Base-by-base conservation (phyloP, 2,888 invertebrate genomes). In the Helicoverpa assulta region DNA sequence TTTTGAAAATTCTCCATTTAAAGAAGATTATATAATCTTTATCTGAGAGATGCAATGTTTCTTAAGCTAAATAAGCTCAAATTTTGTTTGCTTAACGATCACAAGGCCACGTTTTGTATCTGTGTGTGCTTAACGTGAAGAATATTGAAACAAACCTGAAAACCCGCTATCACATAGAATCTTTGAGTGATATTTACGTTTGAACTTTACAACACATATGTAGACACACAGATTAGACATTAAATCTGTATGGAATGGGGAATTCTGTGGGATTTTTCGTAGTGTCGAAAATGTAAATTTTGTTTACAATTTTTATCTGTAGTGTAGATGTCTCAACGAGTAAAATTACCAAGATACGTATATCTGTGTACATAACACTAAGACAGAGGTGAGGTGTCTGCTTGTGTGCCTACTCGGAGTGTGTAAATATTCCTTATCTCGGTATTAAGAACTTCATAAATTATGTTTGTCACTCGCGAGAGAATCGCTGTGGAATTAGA, bases 381-480 rank as follows among this genome's bases (percentile, higher is more conserved):
- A 94, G 94, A 93, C 94, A 92, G 90, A 93, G 93, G 87, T 90
- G 92, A 92, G 91, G 89, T 90, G 92, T 91, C 91, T 92, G 87
- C 86, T 82, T 94, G 94, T 94, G 88, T 93, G 89, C 87, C 73
- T 59, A 84, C 91, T 89, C 89, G 83, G 91, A 92, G 91, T 92
- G 91, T 92, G 95, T 94, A 95, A 95, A 95, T 93, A 95, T 90
- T 78, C 89, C 92, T 95, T 95, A 95, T 95, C 95, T 92, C 75
- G 89, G 92, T 92, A 95, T 95, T 95, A 94, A 92, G 93, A 92
- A 94, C 95, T 95, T 94, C 95, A 95, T 95, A 95, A 95, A 95
- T 95, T 94, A 93, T 94, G 95, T 95, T 95, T 95, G 95, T 95
- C 95, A 95, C 86, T 84, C 91, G 89, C 89, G 86, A 91, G 90